Conservation (phyloP, 2,113 vertebrate genomes). For the Platichthys stellatus region DNA sequence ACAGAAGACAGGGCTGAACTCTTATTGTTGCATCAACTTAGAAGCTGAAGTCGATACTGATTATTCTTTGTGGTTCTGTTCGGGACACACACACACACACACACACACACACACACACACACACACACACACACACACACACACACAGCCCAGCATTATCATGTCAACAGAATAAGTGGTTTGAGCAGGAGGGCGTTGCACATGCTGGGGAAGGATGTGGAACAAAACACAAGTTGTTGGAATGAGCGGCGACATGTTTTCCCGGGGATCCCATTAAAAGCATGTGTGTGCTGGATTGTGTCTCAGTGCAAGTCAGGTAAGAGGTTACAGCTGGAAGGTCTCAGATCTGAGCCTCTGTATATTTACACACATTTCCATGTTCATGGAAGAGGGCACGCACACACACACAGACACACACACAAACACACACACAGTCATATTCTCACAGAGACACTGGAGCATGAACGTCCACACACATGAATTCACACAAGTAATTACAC, state of each 20-base stretch:
- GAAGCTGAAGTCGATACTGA: constrained; percentile 10
- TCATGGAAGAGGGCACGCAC: background rate
- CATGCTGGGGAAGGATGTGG: constrained; percentile 23
- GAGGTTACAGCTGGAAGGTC: constrained; percentile 11
- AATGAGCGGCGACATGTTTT: too few relatives aligned
- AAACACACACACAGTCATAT: background rate
- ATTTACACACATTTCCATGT: background rate
- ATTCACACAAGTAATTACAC: constrained; percentile 43
- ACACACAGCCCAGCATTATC: constrained; percentile 24
- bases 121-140: background rate
- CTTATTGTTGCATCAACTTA: background rate
- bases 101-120: constrained; percentile 11
- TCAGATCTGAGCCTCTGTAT: background rate
- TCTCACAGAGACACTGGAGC: background rate
- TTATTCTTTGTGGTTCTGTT: constrained; percentile 32
- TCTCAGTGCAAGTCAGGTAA: background rate
- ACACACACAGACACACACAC: background rate
- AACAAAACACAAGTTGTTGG: background rate
- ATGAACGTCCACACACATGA: constrained; percentile 39
- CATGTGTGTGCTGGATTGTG: background rate
- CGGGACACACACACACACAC: too few relatives aligned
- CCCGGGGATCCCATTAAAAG: too few relatives aligned
- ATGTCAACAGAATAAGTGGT: constrained; percentile 17
- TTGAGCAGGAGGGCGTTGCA: background rate
- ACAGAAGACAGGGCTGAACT: constrained; percentile 5